phyloP scores from a whole-genome alignment of 2,797 vertebrate species.

The Diglossa cyanea region DNA sequence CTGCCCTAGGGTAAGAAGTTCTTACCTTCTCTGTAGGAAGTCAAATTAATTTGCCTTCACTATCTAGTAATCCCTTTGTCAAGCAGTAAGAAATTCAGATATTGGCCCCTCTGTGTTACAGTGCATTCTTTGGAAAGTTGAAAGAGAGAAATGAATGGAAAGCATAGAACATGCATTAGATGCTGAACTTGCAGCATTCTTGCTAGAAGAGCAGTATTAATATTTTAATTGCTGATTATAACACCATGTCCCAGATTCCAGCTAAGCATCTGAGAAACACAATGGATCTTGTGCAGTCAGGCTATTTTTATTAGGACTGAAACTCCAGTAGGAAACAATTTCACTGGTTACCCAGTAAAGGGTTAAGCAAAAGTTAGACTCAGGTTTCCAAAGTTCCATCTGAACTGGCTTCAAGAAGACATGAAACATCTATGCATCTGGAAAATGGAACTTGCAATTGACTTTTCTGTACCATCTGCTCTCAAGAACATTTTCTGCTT shows the following conservation, averaged over 20 bases:
- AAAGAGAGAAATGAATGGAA: neutral
- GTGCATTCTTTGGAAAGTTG: neutral
- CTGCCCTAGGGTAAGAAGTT: constrained; percentile 32
- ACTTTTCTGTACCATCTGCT: constrained; percentile 77
- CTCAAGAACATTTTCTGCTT: constrained; percentile 78
- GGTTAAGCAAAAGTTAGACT: constrained; percentile 60
- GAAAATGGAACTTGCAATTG: constrained; percentile 71
- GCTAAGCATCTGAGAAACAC: neutral
- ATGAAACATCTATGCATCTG: constrained; percentile 75
- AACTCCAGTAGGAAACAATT: neutral
- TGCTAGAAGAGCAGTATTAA: neutral
- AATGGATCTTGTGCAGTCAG: neutral
- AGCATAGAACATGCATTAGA: neutral
- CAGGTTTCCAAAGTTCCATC: constrained; percentile 54
- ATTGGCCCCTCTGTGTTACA: neutral
- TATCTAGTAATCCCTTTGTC: constrained; percentile 43
- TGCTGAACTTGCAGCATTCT: neutral
- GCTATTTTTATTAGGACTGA: neutral
- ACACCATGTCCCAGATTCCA: neutral
- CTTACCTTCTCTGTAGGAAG: constrained; percentile 52
- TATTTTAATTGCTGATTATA: constrained; percentile 12
- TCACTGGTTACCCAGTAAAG: neutral
- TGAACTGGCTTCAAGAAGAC: constrained; percentile 73
- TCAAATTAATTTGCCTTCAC: constrained; percentile 54
- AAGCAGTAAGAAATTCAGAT: constrained; percentile 31